These are phyloP conservation scores for Cephonodes hylas DNA, from an alignment of 2,888 invertebrate genomes.

Conservation along the genomic window DNA sequence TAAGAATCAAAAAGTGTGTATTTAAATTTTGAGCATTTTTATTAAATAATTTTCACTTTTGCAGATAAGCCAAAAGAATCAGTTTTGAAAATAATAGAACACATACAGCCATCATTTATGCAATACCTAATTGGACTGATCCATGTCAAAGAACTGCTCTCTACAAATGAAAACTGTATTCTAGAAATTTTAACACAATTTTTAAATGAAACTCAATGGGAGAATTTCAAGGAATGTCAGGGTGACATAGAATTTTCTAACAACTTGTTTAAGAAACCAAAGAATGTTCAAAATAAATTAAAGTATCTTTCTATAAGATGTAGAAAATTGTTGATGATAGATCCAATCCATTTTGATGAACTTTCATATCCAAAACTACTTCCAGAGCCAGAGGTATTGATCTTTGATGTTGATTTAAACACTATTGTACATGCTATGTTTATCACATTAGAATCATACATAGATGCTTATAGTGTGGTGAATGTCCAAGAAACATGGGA, in stretches of 20 bases:
- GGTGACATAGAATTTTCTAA: slow-evolving; percentile 32
- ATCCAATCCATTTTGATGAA: not conserved
- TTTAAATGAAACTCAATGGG: slow-evolving; percentile 46
- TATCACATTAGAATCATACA: slow-evolving; percentile 56
- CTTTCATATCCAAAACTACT: slow-evolving; percentile 42
- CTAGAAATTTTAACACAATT: slow-evolving; percentile 49
- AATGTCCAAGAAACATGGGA: slow-evolving; percentile 54
- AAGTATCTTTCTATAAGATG: slow-evolving; percentile 43
- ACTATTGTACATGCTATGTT: slow-evolving; percentile 54
- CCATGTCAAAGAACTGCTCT: slow-evolving; percentile 45
- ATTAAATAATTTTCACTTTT: slow-evolving; percentile 31
- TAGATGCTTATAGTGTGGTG: slow-evolving; percentile 59
- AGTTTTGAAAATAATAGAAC: slow-evolving; percentile 52
- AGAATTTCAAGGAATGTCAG: slow-evolving; percentile 32
- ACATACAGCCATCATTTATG: slow-evolving; percentile 63
- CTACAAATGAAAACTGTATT: slow-evolving; percentile 45
- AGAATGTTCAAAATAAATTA: slow-evolving; percentile 28
- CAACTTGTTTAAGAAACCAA: slow-evolving; percentile 33
- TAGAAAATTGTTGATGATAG: not conserved
- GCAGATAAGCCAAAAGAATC: slow-evolving; percentile 57
- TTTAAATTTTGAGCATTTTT: too few species aligned
- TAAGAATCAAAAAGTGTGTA: too few species aligned
- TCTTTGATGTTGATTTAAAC: slow-evolving; percentile 30
- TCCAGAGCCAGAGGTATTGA: slow-evolving; percentile 14
- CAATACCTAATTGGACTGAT: slow-evolving; percentile 49